These are phyloP conservation scores for Phataginus tetradactyla DNA, from an alignment of 2,797 vertebrate species.

Conservation along the genomic window DNA sequence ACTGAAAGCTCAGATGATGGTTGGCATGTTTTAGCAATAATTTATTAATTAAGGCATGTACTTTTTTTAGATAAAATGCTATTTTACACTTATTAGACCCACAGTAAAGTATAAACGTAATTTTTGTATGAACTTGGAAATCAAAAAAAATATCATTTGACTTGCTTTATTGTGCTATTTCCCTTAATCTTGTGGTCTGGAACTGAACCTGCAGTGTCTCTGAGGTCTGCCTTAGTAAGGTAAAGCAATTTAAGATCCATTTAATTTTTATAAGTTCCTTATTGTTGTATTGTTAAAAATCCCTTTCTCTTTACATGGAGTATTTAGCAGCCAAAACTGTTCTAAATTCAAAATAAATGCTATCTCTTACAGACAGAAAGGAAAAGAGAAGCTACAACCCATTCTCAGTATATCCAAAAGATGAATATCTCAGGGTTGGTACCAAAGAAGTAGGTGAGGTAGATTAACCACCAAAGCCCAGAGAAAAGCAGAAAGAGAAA, in stretches of 20 bases:
- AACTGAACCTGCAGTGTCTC: no score
- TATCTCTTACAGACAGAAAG: background rate
- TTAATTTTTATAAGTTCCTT: background rate
- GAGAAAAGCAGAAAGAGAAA: background rate
- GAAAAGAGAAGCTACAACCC: background rate
- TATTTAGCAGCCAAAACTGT: background rate
- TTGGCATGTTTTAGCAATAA: no score
- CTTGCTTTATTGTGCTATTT: no score
- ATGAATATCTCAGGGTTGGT: background rate
- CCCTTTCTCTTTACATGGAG: background rate
- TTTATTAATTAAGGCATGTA: no score
- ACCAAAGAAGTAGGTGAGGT: background rate
- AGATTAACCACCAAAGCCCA: background rate
- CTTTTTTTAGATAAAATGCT: no score
- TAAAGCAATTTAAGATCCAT: background rate
- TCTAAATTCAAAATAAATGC: conserved; percentile 2
- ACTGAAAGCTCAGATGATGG: no score
- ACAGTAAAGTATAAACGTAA: no score
- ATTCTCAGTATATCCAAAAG: background rate
- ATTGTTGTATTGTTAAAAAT: background rate
- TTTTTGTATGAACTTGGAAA: no score
- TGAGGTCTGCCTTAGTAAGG: background rate
- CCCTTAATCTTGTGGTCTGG: no score
- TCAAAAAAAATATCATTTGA: no score
- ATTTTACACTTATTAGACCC: no score